A percentile compares a stretch with the other conserved stretches of the same genome.
phyloP scores from a whole-genome alignment of 2,113 vertebrate species.

The Scomber colias region DNA sequence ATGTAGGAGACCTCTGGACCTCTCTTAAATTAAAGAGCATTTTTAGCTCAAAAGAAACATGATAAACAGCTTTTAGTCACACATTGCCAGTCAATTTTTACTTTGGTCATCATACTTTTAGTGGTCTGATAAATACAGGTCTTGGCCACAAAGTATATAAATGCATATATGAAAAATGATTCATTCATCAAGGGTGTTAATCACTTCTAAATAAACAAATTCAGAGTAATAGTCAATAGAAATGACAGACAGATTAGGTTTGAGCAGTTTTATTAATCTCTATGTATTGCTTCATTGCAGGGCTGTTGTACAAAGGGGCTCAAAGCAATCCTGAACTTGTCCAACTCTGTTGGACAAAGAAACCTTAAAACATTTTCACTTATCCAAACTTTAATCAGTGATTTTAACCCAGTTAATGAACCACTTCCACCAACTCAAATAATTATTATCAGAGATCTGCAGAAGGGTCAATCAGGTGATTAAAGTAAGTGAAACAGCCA shows the following conservation, averaged over 20 bases:
- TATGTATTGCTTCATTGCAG: conserved; percentile 28
- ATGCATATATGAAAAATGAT: too few relatives aligned
- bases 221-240: not conserved
- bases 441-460: conserved; percentile 15
- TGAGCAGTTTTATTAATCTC: conserved; percentile 69
- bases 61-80: too few relatives aligned
- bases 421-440: conserved; percentile 17
- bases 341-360: not conserved
- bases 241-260: conserved; percentile 22
- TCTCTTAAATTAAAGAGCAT: too few relatives aligned
- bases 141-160: too few relatives aligned
- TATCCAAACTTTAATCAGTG: not conserved
- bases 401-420: conserved; percentile 28
- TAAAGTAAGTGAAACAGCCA: conserved; percentile 18
- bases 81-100: too few relatives aligned
- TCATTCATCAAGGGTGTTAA: too few relatives aligned
- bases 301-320: conserved; percentile 35
- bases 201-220: too few relatives aligned
- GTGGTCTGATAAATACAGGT: too few relatives aligned
- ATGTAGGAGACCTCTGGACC: too few relatives aligned
- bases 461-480: not conserved
- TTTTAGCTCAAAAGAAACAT: too few relatives aligned
- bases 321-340: conserved; percentile 20
- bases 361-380: not conserved
- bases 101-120: too few relatives aligned